These are phyloP conservation scores for Onychomys arenicola DNA, from an alignment of 2,797 vertebrate genomes.

Conservation along the genomic window DNA sequence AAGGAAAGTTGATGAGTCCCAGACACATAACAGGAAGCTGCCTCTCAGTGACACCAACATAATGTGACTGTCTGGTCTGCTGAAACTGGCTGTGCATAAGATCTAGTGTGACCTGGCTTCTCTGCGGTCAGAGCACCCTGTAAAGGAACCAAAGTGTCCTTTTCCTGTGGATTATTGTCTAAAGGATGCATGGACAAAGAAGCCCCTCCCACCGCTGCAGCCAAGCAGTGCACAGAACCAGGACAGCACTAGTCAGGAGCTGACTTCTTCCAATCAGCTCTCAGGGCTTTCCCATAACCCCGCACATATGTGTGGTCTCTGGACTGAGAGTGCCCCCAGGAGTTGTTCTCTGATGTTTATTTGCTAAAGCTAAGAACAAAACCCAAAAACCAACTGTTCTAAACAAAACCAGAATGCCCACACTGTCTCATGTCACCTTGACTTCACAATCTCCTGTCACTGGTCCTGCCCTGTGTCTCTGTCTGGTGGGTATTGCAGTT, in stretches of 20 bases:
- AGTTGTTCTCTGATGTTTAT: too few species aligned
- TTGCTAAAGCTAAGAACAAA: neutral
- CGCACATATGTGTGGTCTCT: neutral
- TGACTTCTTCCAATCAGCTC: neutral
- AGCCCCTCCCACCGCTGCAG: rapidly evolving
- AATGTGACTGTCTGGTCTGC: rapidly evolving
- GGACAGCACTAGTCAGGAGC: neutral
- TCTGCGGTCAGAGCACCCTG: rapidly evolving
- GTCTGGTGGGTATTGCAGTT: neutral
- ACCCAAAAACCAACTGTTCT: neutral
- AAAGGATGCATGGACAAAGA: neutral
- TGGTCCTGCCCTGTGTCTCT: neutral
- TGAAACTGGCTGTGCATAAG: rapidly evolving
- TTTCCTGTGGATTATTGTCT: rapidly evolving
- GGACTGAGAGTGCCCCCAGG: neutral
- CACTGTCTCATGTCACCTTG: rapidly evolving
- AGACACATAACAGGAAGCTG: rapidly evolving
- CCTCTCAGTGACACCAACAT: rapidly evolving
- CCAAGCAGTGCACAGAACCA: rapidly evolving
- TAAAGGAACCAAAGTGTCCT: neutral
- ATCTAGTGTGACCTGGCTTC: rapidly evolving
- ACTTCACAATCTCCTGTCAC: neutral
- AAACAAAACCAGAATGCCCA: neutral
- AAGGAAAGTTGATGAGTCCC: neutral
- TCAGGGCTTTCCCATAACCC: neutral